phyloP scores from a whole-genome alignment of 2,888 invertebrate species.

The Pilophorus perplexus region DNA sequence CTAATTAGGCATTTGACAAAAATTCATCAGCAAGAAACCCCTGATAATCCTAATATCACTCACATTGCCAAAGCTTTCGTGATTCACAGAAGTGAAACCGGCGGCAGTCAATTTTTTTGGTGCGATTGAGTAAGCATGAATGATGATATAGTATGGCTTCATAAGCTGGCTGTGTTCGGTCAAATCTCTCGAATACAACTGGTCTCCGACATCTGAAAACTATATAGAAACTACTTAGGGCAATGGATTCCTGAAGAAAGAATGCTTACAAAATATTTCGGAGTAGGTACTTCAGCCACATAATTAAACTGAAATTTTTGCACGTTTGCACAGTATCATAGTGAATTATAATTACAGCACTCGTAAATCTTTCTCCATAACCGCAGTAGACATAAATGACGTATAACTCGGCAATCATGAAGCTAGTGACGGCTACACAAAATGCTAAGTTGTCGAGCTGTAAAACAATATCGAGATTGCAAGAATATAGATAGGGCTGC shows the following conservation, averaged over 20 bases:
- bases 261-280: too few relatives aligned
- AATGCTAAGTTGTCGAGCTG: neutral
- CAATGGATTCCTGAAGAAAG: neutral
- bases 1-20: neutral
- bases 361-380: conserved; percentile 13
- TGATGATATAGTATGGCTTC: conserved; percentile 8
- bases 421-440: too few relatives aligned
- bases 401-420: conserved; percentile 11
- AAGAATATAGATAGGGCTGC: too few relatives aligned
- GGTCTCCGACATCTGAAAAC: conserved; percentile 11
- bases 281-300: neutral
- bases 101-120: conserved; percentile 13
- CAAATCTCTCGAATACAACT: conserved; percentile 1
- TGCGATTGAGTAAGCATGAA: conserved; percentile 1
- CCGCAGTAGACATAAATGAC: conserved; percentile 18
- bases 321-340: neutral
- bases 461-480: too few relatives aligned
- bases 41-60: neutral
- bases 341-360: neutral
- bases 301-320: too few relatives aligned
- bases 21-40: neutral
- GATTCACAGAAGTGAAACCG: conserved; percentile 8
- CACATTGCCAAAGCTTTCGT: conserved; percentile 15
- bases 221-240: neutral
- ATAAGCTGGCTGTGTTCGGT: neutral